These are phyloP conservation scores for Nyctereutes procyonoides DNA, from an alignment of 2,113 vertebrate genomes.

Conservation along the genomic window DNA sequence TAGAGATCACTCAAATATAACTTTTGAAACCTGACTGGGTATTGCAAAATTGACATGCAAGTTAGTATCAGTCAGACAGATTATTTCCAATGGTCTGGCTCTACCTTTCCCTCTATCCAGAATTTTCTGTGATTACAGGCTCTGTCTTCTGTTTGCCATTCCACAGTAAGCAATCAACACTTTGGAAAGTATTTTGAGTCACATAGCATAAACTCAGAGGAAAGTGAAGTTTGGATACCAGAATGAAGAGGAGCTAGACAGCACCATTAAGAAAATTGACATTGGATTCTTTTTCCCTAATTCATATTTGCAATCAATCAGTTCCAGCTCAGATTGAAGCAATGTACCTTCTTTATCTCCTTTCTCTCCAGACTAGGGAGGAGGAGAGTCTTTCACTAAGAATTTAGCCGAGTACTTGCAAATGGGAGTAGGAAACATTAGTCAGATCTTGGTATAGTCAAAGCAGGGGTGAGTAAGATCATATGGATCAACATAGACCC, in stretches of 20 bases:
- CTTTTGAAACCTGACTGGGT: neutral
- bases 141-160: neutral
- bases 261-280: neutral
- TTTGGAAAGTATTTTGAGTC: neutral
- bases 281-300: neutral
- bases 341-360: neutral
- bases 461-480: neutral
- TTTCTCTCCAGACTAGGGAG: neutral
- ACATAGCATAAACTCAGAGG: neutral
- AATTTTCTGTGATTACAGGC: neutral
- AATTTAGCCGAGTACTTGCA: neutral
- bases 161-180: neutral
- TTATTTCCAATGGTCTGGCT: neutral
- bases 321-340: neutral
- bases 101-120: neutral
- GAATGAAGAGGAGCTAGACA: constrained; percentile 5
- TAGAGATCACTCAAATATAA: neutral
- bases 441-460: neutral
- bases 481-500: neutral
- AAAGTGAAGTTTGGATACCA: neutral
- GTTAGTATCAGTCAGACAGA: neutral
- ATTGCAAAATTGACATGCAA: neutral
- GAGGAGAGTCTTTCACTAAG: neutral
- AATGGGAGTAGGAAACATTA: neutral
- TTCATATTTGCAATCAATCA: neutral